Evolutionary conservation across 2,888 invertebrate species (phyloP).

Genomic region (Mimachlamys varia): DNA sequence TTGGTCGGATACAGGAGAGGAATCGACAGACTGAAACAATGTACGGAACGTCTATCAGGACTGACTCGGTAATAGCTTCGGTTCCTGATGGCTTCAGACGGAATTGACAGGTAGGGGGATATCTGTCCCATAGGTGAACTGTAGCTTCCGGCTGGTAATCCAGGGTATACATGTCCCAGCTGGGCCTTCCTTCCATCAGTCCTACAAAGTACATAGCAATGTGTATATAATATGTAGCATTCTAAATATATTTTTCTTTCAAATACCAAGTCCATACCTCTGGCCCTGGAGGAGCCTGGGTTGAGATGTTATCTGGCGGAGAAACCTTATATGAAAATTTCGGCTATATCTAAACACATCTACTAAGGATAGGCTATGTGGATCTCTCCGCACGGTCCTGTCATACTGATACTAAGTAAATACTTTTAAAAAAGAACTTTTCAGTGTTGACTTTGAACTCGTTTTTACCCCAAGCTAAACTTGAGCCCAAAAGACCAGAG

Average conservation of each 20-base stretch:
- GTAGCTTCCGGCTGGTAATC: neutral
- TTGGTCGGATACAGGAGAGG: neutral
- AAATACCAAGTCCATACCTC: constrained; percentile 1
- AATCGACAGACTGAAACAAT: constrained; percentile 14
- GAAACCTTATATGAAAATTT: neutral
- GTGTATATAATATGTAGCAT: neutral
- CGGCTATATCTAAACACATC: neutral
- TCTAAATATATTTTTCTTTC: constrained; percentile 24
- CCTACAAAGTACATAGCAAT: neutral
- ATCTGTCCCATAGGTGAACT: constrained; percentile 1
- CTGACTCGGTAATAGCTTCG: neutral
- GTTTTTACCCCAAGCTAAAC: neutral
- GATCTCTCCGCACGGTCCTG: neutral
- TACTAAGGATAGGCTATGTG: neutral
- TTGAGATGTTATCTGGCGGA: neutral
- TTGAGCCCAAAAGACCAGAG: neutral
- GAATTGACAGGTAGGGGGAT: constrained; percentile 5
- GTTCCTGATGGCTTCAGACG: neutral
- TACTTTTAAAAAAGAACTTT: neutral
- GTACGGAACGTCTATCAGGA: neutral
- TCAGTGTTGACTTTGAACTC: neutral
- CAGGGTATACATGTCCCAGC: neutral
- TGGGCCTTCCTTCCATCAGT: neutral
- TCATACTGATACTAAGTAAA: neutral
- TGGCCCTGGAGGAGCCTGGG: constrained; percentile 7